Evolutionary conservation across 2,797 vertebrate genomes (phyloP).

Genomic region (Notolabrus celidotus): DNA sequence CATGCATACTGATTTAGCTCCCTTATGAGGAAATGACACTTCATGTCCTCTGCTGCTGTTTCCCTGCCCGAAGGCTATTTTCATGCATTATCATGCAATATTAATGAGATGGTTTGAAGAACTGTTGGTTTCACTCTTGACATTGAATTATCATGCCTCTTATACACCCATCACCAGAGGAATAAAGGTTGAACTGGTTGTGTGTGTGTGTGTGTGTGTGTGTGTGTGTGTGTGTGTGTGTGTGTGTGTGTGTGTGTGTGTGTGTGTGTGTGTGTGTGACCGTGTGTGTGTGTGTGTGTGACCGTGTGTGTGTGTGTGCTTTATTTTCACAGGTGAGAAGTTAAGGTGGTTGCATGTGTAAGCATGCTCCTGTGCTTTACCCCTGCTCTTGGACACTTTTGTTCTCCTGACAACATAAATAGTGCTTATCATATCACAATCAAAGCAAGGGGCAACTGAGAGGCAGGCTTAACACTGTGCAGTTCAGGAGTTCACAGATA

Average conservation of each 20-base stretch:
- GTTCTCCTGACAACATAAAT: conserved; percentile 64
- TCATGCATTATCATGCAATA: conserved; percentile 66
- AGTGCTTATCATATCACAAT: conserved; percentile 69
- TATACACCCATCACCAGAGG: not conserved
- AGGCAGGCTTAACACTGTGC: conserved; percentile 36
- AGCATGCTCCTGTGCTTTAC: conserved; percentile 56
- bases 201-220: not conserved
- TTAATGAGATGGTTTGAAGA: conserved; percentile 56
- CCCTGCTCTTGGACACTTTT: conserved; percentile 50
- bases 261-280: not conserved
- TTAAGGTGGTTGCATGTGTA: conserved; percentile 62
- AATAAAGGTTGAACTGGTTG: conserved; percentile 15
- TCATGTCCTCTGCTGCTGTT: conserved; percentile 29
- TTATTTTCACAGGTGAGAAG: conserved; percentile 41
- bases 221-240: not conserved
- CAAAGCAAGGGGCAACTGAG: conserved; percentile 53
- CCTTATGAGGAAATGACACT: conserved; percentile 39
- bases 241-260: not conserved
- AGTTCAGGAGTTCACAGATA: conserved; percentile 71
- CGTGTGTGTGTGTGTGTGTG: too few relatives aligned
- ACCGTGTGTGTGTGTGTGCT: not conserved
- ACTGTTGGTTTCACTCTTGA: conserved; percentile 54
- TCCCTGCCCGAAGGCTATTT: conserved; percentile 51
- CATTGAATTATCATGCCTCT: conserved; percentile 34
- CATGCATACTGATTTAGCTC: conserved; percentile 14